Evolutionary conservation across 2,888 invertebrate species (phyloP).

Genomic region (Chymomyza amoena): DNA sequence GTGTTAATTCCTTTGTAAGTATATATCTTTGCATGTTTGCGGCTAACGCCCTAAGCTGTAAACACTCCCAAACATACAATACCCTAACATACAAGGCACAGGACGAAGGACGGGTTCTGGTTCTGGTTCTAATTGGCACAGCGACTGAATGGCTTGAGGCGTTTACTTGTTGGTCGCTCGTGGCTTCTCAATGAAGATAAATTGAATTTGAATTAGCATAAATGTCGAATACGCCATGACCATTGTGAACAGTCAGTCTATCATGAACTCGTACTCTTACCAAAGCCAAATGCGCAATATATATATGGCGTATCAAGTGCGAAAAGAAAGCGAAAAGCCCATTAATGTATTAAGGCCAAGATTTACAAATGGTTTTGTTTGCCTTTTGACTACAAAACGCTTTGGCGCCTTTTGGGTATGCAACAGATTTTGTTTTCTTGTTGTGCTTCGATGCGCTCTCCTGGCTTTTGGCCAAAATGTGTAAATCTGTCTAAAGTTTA

Average conservation of each 20-base stretch:
- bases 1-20: neutral
- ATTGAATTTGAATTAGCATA: slow-evolving; percentile 37
- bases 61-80: neutral
- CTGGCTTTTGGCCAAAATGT: neutral
- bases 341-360: slow-evolving; percentile 8
- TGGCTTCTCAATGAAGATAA: slow-evolving; percentile 52
- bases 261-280: neutral
- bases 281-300: slow-evolving; percentile 6
- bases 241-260: neutral
- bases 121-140: neutral
- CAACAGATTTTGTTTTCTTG: slow-evolving; percentile 6
- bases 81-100: neutral
- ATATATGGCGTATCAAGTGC: slow-evolving; percentile 25
- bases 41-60: neutral
- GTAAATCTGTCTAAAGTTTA: slow-evolving; percentile 1
- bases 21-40: neutral
- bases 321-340: neutral
- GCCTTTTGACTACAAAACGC: neutral
- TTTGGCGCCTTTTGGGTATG: slow-evolving; percentile 24
- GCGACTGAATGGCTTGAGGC: neutral
- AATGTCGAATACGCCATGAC: slow-evolving; percentile 14
- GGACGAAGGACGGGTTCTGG: too few relatives aligned
- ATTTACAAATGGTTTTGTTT: slow-evolving; percentile 40
- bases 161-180: neutral
- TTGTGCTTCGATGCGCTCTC: neutral